Percentiles rank a stretch among this genome's conserved stretches.
Evolutionary conservation across 2,888 invertebrate genomes (phyloP).

Genomic region (Rhynchonema sp.): DNA sequence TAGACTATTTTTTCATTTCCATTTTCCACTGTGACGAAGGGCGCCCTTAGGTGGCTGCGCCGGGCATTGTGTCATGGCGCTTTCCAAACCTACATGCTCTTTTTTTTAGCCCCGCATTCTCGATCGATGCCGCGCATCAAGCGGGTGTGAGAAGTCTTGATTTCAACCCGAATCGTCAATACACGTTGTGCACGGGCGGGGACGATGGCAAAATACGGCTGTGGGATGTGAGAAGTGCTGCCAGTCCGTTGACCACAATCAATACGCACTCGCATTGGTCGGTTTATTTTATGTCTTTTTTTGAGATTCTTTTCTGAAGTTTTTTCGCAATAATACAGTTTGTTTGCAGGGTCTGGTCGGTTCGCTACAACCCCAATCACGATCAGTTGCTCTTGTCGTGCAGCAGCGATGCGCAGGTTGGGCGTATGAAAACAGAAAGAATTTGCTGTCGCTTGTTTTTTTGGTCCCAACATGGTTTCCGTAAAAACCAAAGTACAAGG

Average conservation of each 20-base stretch:
- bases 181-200: constrained; percentile 74
- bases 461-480: not conserved
- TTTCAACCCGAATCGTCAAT: constrained; percentile 84
- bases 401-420: constrained; percentile 57
- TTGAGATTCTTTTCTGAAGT: too few species aligned
- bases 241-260: constrained; percentile 46
- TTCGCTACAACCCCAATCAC: constrained; percentile 84
- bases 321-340: not conserved
- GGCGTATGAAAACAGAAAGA: too few species aligned
- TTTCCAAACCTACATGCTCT: too few species aligned
- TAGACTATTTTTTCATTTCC: too few species aligned
- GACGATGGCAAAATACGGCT: constrained; percentile 86
- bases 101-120: constrained; percentile 55
- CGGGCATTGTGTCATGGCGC: too few species aligned
- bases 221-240: constrained; percentile 69
- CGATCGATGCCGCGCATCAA: constrained; percentile 63
- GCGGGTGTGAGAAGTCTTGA: constrained; percentile 74
- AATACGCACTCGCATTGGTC: constrained; percentile 38
- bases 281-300: not conserved
- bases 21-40: too few species aligned
- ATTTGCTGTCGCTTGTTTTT: not conserved
- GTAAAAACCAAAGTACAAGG: not conserved
- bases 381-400: constrained; percentile 82
- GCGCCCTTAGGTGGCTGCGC: too few species aligned
- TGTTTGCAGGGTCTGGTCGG: constrained; percentile 51